Conservation (phyloP, 2,797 vertebrate genomes). For the Tapirus indicus region DNA sequence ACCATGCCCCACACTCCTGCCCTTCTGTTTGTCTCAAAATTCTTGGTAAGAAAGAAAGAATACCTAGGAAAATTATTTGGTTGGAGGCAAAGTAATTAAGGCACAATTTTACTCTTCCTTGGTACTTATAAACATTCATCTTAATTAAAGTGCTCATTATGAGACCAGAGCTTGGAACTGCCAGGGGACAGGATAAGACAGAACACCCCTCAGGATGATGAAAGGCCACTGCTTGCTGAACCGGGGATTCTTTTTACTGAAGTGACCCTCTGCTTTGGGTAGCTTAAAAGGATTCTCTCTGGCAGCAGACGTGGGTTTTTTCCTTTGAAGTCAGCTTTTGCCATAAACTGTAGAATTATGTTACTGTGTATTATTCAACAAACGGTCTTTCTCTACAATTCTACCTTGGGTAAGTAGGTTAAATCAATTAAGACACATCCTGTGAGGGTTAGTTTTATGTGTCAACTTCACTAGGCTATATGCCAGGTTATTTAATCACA, state of each 20-base stretch:
- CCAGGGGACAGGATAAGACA: not conserved
- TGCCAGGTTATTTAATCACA: not conserved
- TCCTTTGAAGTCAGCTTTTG: constrained; percentile 27
- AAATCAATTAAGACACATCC: not conserved
- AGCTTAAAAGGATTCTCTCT: not conserved
- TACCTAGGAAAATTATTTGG: constrained; percentile 29
- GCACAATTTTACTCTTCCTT: constrained; percentile 43
- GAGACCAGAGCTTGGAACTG: not conserved
- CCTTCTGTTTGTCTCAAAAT: not conserved
- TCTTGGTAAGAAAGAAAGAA: constrained; percentile 20
- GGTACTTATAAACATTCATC: constrained; percentile 49
- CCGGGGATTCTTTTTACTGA: not conserved
- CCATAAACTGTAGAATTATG: not conserved
- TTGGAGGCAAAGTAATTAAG: constrained; percentile 64
- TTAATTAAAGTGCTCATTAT: constrained; percentile 50
- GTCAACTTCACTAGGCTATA: not conserved
- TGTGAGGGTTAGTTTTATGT: not conserved
- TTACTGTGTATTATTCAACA: not conserved
- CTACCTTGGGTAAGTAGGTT: not conserved
- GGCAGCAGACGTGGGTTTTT: not conserved
- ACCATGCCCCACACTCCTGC: rapidly evolving
- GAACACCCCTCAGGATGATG: not conserved
- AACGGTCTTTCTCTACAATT: not conserved
- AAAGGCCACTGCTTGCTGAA: not conserved
- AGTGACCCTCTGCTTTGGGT: not conserved